A percentile compares a stretch with the other conserved stretches of the same genome.
Conservation (phyloP, 2,888 invertebrate species). For the Epirrhoe alternata region DNA sequence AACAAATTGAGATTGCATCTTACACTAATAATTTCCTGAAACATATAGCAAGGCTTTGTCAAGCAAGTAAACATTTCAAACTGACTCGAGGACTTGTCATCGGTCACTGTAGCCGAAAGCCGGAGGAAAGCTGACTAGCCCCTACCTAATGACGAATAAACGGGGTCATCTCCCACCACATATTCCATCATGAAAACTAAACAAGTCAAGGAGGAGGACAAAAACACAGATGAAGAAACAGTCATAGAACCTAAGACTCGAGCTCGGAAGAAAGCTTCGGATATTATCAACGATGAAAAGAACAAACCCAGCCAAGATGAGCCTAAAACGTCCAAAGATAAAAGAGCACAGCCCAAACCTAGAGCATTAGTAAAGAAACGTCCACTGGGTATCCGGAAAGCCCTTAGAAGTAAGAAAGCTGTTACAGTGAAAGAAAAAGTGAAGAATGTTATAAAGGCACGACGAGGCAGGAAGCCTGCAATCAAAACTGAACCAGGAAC, state of each 20-base stretch:
- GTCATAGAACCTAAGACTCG: constrained; percentile 79
- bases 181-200: constrained; percentile 85
- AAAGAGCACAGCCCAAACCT: constrained; percentile 70
- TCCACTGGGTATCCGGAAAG: constrained; percentile 78
- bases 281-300: constrained; percentile 71
- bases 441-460: constrained; percentile 70
- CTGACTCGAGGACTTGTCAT: constrained; percentile 38
- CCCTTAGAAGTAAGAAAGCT: constrained; percentile 75
- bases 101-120: constrained; percentile 55
- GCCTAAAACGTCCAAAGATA: constrained; percentile 78
- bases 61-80: constrained; percentile 9
- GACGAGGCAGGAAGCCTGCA: constrained; percentile 70
- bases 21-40: constrained; percentile 10
- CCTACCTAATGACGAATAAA: constrained; percentile 81
- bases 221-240: constrained; percentile 76
- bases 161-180: constrained; percentile 75
- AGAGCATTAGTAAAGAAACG: constrained; percentile 75
- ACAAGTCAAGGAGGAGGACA: constrained; percentile 79
- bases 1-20: constrained; percentile 30
- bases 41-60: constrained; percentile 8
- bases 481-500: constrained; percentile 64
- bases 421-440: constrained; percentile 67
- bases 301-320: constrained; percentile 72
- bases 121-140: constrained; percentile 55
- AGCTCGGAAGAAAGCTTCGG: constrained; percentile 79